A percentile compares a stretch with the other conserved stretches of the same genome.
phyloP scores from a whole-genome alignment of 2,888 invertebrate species.

The Tuta absoluta region DNA sequence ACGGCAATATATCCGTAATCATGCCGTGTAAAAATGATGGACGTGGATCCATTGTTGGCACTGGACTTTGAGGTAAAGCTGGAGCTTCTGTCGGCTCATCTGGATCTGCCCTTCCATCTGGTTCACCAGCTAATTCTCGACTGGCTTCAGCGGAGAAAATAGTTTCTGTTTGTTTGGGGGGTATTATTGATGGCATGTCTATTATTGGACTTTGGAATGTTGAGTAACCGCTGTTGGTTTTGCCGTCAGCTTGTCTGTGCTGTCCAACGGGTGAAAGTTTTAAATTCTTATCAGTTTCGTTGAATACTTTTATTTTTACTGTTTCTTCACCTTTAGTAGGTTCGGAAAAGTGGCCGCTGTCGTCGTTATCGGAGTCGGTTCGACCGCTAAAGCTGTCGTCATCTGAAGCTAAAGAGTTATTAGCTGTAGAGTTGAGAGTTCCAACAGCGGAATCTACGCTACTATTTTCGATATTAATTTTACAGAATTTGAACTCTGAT shows the following conservation, averaged over 20 bases:
- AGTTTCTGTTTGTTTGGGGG: slow-evolving; percentile 67
- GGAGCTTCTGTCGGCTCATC: slow-evolving; percentile 86
- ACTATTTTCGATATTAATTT: slow-evolving; percentile 75
- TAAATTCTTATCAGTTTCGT: slow-evolving; percentile 69
- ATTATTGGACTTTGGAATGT: slow-evolving; percentile 76
- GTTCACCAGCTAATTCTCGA: slow-evolving; percentile 90
- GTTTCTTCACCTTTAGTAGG: slow-evolving; percentile 74
- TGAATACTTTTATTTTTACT: slow-evolving; percentile 76
- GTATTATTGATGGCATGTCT: slow-evolving; percentile 73
- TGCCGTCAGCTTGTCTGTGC: slow-evolving; percentile 71
- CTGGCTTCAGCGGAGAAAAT: slow-evolving; percentile 82
- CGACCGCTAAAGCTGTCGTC: slow-evolving; percentile 77
- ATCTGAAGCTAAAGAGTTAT: slow-evolving; percentile 74
- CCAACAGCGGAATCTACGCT: slow-evolving; percentile 80
- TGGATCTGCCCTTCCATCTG: slow-evolving; percentile 92
- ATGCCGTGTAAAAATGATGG: slow-evolving; percentile 88
- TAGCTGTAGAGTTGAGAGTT: slow-evolving; percentile 80
- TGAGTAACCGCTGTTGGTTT: slow-evolving; percentile 69
- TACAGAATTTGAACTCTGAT: slow-evolving; percentile 78
- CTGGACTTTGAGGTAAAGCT: slow-evolving; percentile 85
- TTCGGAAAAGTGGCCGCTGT: slow-evolving; percentile 77
- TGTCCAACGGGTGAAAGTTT: slow-evolving; percentile 73
- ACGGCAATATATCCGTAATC: slow-evolving; percentile 73
- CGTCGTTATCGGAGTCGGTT: slow-evolving; percentile 83
- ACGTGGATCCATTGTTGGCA: slow-evolving; percentile 81